phyloP scores from a whole-genome alignment of 2,888 invertebrate species.

The Ceriagrion tenellum region DNA sequence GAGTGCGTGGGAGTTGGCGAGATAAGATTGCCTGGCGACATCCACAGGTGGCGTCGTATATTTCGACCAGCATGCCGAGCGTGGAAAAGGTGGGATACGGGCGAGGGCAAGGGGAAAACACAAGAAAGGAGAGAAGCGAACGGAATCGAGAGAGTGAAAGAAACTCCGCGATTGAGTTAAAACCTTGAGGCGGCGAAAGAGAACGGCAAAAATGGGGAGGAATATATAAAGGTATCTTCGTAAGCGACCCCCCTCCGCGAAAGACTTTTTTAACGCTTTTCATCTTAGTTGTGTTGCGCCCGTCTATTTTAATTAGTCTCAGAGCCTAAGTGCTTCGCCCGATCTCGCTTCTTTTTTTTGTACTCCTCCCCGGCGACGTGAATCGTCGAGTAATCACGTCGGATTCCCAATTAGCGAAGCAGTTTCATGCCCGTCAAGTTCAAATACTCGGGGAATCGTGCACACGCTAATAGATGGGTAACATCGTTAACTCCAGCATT shows the following conservation, averaged over 20 bases:
- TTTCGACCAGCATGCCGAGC: background rate
- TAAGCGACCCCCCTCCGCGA: background rate
- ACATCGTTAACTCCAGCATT: background rate
- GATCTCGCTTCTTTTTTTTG: background rate
- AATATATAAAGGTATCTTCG: background rate
- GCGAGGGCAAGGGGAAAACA: too few relatives aligned
- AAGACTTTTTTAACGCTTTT: background rate
- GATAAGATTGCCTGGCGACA: background rate
- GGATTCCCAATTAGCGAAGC: background rate
- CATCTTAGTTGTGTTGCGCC: background rate
- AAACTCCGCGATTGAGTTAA: background rate
- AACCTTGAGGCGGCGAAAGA: background rate
- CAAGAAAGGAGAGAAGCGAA: too few relatives aligned
- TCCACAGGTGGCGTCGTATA: slow-evolving; percentile 18
- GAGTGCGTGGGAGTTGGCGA: too few relatives aligned
- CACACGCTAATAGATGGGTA: background rate
- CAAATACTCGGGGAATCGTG: background rate
- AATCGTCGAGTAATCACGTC: background rate
- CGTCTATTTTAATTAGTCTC: background rate
- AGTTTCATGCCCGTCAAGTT: background rate
- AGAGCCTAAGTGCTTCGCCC: background rate
- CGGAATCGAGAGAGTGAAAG: background rate
- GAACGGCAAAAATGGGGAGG: background rate
- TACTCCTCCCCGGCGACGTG: background rate
- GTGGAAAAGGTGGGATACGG: background rate